These are phyloP conservation scores for Ruditapes philippinarum DNA, from an alignment of 1,140 invertebrate species.

Conservation along the genomic window DNA sequence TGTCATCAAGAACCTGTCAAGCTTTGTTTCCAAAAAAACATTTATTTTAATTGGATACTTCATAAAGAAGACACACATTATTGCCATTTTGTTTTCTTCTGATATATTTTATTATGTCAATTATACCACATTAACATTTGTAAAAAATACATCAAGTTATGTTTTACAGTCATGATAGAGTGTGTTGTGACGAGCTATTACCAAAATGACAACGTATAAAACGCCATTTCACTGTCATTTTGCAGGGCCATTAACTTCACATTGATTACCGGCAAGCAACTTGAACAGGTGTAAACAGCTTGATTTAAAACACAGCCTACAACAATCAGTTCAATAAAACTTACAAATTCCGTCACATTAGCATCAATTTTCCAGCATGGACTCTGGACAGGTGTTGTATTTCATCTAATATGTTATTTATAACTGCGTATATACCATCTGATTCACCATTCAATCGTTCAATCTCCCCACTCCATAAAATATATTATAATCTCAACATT, in stretches of 20 bases:
- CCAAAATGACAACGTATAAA: slow-evolving; percentile 11
- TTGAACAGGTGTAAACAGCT: slow-evolving; percentile 52
- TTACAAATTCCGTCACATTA: slow-evolving; percentile 56
- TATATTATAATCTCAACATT: too few species aligned
- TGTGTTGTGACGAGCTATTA: background rate
- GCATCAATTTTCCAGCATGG: slow-evolving; percentile 39
- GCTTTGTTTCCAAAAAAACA: too few species aligned
- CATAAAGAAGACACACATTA: background rate
- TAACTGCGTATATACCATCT: too few species aligned
- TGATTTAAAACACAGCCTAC: slow-evolving; percentile 31
- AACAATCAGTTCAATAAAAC: slow-evolving; percentile 58
- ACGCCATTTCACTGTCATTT: slow-evolving; percentile 25
- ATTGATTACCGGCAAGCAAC: slow-evolving; percentile 30
- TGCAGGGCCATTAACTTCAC: slow-evolving; percentile 13
- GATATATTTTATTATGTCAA: slow-evolving; percentile 27
- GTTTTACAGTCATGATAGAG: background rate
- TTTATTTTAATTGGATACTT: too few species aligned
- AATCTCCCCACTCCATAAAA: too few species aligned
- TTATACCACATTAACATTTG: slow-evolving; percentile 20
- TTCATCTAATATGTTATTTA: too few species aligned
- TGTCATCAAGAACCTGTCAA: too few species aligned
- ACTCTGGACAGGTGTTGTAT: slow-evolving; percentile 28
- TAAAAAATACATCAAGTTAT: background rate
- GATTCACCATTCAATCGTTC: too few species aligned
- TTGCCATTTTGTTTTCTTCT: background rate